These are phyloP conservation scores for Poecile atricapillus DNA, from an alignment of 2,113 vertebrate genomes.

Conservation along the genomic window DNA sequence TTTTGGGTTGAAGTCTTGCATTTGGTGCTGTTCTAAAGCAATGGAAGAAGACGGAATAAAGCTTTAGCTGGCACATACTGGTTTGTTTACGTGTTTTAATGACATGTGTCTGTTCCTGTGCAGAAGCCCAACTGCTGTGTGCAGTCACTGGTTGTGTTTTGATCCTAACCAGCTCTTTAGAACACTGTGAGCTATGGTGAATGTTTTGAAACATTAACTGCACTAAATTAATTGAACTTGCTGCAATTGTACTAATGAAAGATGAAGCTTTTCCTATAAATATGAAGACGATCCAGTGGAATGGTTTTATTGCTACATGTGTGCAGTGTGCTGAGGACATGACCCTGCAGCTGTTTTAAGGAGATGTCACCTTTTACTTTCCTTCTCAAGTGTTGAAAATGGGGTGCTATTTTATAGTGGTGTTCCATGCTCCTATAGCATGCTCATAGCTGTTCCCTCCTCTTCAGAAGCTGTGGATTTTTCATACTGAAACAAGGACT, in stretches of 20 bases:
- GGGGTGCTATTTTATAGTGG: background rate
- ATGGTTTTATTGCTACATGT: background rate
- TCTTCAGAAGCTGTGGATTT: background rate
- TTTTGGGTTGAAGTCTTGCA: background rate
- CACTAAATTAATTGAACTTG: background rate
- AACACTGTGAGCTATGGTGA: background rate
- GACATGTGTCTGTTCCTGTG: background rate
- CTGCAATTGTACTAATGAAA: background rate
- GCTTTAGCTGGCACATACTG: background rate
- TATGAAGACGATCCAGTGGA: background rate
- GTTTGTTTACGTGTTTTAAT: background rate
- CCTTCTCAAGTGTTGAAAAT: background rate
- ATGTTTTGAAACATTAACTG: background rate
- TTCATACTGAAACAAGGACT: background rate
- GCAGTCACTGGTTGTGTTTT: background rate
- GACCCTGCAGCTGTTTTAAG: background rate
- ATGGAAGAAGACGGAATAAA: constrained; percentile 45
- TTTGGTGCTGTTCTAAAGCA: background rate
- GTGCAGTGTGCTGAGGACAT: background rate
- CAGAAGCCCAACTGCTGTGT: background rate
- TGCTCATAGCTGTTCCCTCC: background rate
- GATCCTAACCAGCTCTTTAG: background rate
- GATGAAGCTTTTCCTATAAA: background rate
- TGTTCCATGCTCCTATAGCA: background rate
- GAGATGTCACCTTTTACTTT: background rate